Conservation (phyloP, 2,888 invertebrate genomes). For the Scaptodrosophila latifasciaeformis region DNA sequence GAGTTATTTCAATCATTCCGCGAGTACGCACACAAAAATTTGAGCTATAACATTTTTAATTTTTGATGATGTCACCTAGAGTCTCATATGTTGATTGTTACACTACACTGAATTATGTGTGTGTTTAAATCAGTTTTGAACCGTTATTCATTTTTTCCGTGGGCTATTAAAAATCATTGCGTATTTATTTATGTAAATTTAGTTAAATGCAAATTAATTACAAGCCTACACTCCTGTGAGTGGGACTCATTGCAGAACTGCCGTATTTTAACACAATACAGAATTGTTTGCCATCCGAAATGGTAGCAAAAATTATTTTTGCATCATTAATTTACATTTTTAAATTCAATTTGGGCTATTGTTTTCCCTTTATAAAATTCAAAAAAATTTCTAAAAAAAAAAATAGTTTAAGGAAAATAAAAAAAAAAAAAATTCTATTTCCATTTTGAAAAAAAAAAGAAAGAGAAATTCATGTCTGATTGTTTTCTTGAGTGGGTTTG, state of each 20-base stretch:
- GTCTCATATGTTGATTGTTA: slow-evolving; percentile 1
- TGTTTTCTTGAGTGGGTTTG: slow-evolving; percentile 11
- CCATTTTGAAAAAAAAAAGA: no score
- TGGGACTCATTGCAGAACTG: slow-evolving; percentile 37
- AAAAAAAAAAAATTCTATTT: slow-evolving; percentile 10
- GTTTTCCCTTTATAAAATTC: slow-evolving; percentile 11
- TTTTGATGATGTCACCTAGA: background rate
- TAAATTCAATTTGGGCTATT: slow-evolving; percentile 57
- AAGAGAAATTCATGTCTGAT: no score
- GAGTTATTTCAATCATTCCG: slow-evolving; percentile 18
- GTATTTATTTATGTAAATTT: slow-evolving; percentile 66
- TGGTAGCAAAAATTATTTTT: slow-evolving; percentile 56
- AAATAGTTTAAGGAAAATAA: background rate
- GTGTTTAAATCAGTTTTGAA: slow-evolving; percentile 16
- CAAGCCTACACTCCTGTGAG: slow-evolving; percentile 45
- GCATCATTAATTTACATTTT: slow-evolving; percentile 68
- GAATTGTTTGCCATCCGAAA: slow-evolving; percentile 49
- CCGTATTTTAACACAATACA: slow-evolving; percentile 29
- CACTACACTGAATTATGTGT: slow-evolving; percentile 18
- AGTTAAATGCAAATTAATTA: slow-evolving; percentile 69
- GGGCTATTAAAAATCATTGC: slow-evolving; percentile 26
- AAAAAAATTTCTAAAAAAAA: background rate
- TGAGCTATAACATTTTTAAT: slow-evolving; percentile 15
- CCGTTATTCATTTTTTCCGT: background rate
- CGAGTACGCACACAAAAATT: slow-evolving; percentile 23